Conservation (phyloP, 2,113 vertebrate genomes). For the Donacobius atricapilla region DNA sequence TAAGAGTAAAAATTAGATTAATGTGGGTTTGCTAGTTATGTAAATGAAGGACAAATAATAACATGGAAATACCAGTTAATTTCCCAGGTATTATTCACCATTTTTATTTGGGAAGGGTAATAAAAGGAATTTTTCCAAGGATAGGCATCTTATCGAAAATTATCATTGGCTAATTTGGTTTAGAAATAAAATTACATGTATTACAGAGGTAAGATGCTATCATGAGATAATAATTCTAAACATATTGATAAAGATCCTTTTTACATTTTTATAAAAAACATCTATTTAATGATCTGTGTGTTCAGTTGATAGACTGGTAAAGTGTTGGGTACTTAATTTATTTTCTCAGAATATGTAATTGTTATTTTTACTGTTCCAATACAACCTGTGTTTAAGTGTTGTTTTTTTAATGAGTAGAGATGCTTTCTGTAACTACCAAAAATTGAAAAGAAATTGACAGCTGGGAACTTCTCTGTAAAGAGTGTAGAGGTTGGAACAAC, state of each 20-base stretch:
- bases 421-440: background rate
- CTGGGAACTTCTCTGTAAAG: background rate
- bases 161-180: background rate
- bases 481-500: background rate
- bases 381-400: background rate
- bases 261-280: fast-evolving
- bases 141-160: background rate
- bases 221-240: background rate
- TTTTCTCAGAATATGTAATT: background rate
- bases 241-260: background rate
- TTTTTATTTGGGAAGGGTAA: background rate
- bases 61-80: background rate
- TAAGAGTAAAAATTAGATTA: background rate
- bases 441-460: background rate
- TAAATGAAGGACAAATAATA: background rate
- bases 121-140: background rate
- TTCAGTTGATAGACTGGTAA: background rate
- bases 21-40: background rate
- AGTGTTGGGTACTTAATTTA: background rate
- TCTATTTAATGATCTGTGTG: background rate
- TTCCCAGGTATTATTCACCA: background rate
- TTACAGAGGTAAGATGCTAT: background rate
- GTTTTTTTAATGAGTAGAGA: background rate
- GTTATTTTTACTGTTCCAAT: background rate
- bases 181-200: background rate